phyloP scores from a whole-genome alignment of 2,888 invertebrate genomes.

The Pimpla rufipes region DNA sequence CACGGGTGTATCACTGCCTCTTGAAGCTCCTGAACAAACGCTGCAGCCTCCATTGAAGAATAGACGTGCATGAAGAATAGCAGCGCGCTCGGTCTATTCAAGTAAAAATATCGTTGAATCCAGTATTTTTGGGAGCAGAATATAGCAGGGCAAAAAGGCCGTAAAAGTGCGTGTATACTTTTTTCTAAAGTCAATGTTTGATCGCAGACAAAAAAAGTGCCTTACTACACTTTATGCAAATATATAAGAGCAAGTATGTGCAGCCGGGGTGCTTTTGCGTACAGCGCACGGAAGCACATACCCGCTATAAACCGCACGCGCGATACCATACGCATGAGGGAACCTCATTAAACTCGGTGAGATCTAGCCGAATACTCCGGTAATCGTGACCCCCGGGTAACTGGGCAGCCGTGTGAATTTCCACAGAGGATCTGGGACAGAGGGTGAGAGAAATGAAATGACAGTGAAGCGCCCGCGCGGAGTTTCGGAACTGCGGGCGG shows the following conservation, averaged over 20 bases:
- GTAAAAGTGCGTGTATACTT: too few relatives aligned
- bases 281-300: constrained; percentile 13
- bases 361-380: constrained; percentile 55
- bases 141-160: too few relatives aligned
- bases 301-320: constrained; percentile 21
- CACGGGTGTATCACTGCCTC: too few relatives aligned
- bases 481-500: constrained; percentile 53
- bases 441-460: constrained; percentile 48
- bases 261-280: background rate
- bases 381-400: constrained; percentile 28
- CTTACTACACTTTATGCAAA: too few relatives aligned
- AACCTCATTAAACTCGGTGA: constrained; percentile 68
- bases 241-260: background rate
- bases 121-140: too few relatives aligned
- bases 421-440: constrained; percentile 27
- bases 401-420: constrained; percentile 12
- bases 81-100: too few relatives aligned
- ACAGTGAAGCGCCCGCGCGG: constrained; percentile 47
- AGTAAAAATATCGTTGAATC: too few relatives aligned
- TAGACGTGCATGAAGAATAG: too few relatives aligned
- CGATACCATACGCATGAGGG: constrained; percentile 37
- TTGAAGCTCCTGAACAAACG: too few relatives aligned
- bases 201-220: too few relatives aligned
- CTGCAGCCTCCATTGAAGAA: too few relatives aligned
- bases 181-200: too few relatives aligned